Percentiles rank a stretch among this genome's conserved stretches.
Evolutionary conservation across 2,888 invertebrate species (phyloP).

Genomic region (Epinotia demarniana): DNA sequence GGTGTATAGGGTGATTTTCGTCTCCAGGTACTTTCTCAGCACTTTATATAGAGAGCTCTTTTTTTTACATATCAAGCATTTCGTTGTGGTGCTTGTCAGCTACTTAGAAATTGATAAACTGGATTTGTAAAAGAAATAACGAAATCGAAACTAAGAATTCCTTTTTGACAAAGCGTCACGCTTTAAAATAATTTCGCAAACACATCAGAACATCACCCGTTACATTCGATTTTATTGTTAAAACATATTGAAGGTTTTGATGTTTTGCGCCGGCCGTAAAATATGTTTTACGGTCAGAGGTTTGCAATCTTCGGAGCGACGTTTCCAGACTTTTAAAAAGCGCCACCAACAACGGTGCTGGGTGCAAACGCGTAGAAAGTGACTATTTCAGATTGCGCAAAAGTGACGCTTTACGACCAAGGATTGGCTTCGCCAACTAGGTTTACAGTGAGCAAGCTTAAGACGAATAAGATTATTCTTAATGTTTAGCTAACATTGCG

Average conservation of each 20-base stretch:
- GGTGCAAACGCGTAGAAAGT: slow-evolving; percentile 78
- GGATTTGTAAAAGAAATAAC: neutral
- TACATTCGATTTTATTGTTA: slow-evolving; percentile 65
- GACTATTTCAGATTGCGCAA: slow-evolving; percentile 55
- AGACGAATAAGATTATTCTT: neutral
- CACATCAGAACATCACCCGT: slow-evolving; percentile 13
- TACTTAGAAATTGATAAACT: neutral
- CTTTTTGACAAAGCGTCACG: neutral
- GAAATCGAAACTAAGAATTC: neutral
- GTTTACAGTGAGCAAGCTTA: neutral
- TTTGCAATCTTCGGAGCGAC: slow-evolving; percentile 66
- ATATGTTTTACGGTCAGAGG: slow-evolving; percentile 78
- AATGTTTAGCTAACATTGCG: neutral
- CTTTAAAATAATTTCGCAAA: slow-evolving; percentile 16
- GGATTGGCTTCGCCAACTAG: slow-evolving; percentile 17
- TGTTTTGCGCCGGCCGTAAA: slow-evolving; percentile 77
- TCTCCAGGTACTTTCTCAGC: slow-evolving; percentile 71
- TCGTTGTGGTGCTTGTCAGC: neutral
- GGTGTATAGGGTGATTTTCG: slow-evolving; percentile 61
- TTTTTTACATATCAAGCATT: neutral
- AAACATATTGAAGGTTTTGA: slow-evolving; percentile 75
- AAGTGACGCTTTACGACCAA: slow-evolving; percentile 35
- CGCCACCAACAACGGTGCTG: slow-evolving; percentile 61
- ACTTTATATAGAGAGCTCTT: slow-evolving; percentile 52
- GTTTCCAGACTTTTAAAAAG: slow-evolving; percentile 75